Evolutionary conservation across 2,113 vertebrate species (phyloP), one percentile per base, ranked within the genome.

Genomic region (Macaca nemestrina): DNA sequence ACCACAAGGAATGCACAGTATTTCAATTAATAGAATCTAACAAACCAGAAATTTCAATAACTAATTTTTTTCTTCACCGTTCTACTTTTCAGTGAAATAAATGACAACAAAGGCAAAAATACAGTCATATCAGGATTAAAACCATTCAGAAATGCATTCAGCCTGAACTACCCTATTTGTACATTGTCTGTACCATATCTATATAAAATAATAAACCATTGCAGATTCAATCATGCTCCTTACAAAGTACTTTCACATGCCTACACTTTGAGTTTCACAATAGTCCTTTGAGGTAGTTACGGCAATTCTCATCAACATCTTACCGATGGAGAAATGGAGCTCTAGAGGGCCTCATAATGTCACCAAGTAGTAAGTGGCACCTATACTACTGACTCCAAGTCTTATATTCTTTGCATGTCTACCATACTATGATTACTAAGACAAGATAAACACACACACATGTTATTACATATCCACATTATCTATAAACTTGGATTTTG

Each of bases 381-480:
- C 61, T 9, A 20, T 48, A 76, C 27, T 70, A n/a, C 17, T 27
- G n/a, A 76, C 7, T 40, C 20, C 4, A 78, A 89, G 50, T 50
- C 10, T n/a, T 67, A 17, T 45, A 27, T 75, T 68, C 3, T 90
- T 64, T 88, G 30, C 30, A 67, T 75, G 50, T 61, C 93, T 88
- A 70, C 76, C 48, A 68, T 83, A 79, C 48, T 75, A 35, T 70
- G 76, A 30, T 95, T 97, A 78, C 40, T 68, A 83, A 97, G 73
- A 93, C 8, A 90, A 94, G 22, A 79, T 40, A 64, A 64, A 64
- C 61, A 30, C 3, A 82, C 2, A 68, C 14, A 25, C 27, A 57
- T 18, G 27, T 22, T n/a, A 45, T 20, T 70, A 10, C 20, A 72
- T 25, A 20, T 30, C 17, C 59, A 23, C 48, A 17, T 55, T 32